Evolutionary conservation across 2,113 vertebrate genomes (phyloP).

Genomic region (Ochotona curzoniae): DNA sequence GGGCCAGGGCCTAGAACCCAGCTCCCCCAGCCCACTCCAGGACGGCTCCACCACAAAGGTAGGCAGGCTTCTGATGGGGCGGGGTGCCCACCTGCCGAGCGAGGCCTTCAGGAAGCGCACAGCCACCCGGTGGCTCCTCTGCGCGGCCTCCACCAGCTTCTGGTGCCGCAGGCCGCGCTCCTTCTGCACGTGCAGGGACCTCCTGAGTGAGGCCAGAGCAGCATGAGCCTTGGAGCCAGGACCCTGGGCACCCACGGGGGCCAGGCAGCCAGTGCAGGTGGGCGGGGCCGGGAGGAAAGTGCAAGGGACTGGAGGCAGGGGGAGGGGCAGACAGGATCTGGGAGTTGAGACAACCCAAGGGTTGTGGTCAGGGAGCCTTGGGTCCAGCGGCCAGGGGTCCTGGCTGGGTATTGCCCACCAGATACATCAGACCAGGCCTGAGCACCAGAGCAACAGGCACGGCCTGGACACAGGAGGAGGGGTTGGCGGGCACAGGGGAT

Average conservation of each 20-base stretch:
- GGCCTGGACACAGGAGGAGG: background rate
- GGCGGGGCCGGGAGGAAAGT: background rate
- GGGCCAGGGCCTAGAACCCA: too few species aligned
- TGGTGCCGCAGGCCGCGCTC: conserved; percentile 80
- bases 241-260: too few species aligned
- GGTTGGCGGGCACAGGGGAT: background rate
- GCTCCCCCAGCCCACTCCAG: too few species aligned
- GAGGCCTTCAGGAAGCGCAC: conserved; percentile 90
- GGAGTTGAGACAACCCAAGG: too few species aligned
- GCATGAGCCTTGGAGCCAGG: too few species aligned
- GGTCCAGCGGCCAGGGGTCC: too few species aligned
- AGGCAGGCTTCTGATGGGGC: too few species aligned
- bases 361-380: too few species aligned
- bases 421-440: too few species aligned
- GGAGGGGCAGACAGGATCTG: background rate
- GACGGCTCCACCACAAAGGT: too few species aligned
- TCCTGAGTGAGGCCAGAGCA: conserved; percentile 80
- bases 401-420: background rate
- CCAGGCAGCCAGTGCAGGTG: too few species aligned
- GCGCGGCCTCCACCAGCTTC: conserved; percentile 84
- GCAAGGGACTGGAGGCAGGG: background rate
- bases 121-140: conserved; percentile 84
- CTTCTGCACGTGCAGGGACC: conserved; percentile 75
- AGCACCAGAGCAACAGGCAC: background rate
- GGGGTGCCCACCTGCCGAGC: conserved; percentile 86